Evolutionary conservation across 2,113 vertebrate genomes (phyloP).

Genomic region (Mustelus asterias): DNA sequence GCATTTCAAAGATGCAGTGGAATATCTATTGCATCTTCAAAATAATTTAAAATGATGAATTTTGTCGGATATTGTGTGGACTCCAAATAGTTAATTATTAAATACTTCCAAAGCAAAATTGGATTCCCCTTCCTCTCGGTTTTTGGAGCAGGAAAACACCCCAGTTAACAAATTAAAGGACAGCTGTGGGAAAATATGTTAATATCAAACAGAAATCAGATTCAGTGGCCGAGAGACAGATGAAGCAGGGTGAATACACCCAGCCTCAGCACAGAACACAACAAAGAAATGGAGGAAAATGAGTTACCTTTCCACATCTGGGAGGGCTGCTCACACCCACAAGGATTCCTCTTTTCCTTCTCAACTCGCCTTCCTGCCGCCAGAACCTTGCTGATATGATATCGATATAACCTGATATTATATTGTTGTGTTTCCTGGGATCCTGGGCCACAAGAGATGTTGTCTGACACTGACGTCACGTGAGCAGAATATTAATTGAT

Average conservation of each 20-base stretch:
- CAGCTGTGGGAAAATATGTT: neutral
- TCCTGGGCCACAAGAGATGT: neutral
- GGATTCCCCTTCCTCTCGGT: no score
- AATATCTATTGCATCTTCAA: neutral
- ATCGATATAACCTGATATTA: neutral
- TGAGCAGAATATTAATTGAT: constrained; percentile 57
- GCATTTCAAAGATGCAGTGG: no score
- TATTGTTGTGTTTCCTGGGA: neutral
- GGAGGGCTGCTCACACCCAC: neutral
- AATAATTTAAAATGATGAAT: neutral
- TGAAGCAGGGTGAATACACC: neutral
- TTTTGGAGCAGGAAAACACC: neutral
- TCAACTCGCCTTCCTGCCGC: neutral
- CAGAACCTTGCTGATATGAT: neutral
- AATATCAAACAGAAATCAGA: neutral
- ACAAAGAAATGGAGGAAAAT: neutral
- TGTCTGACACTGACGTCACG: constrained; percentile 48
- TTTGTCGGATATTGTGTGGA: neutral
- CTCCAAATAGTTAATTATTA: neutral
- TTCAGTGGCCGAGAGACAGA: neutral
- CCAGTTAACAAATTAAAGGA: neutral
- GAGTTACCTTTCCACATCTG: neutral
- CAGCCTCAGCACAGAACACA: neutral
- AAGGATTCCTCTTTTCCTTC: neutral
- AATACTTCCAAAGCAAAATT: neutral